A percentile compares a stretch with the other conserved stretches of the same genome.
Evolutionary conservation across 2,888 invertebrate species (phyloP).

Genomic region (Melipona beecheii): DNA sequence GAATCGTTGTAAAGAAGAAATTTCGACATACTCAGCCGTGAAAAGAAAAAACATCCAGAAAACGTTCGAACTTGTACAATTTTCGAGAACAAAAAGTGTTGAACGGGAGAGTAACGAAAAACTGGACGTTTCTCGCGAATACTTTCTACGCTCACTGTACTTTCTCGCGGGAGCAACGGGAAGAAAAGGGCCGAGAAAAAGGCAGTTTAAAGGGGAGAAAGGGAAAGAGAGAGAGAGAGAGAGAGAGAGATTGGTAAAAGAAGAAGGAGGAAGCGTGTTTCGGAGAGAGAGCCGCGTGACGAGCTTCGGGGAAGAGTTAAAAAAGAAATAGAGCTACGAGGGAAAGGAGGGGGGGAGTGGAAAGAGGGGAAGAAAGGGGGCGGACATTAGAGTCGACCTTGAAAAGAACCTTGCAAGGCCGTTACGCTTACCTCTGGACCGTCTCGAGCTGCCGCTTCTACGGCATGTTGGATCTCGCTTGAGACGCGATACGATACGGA

Average conservation of each 20-base stretch:
- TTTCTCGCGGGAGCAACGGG: conserved; percentile 47
- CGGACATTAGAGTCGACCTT: conserved; percentile 78
- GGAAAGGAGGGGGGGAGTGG: neutral
- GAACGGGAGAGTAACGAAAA: no score
- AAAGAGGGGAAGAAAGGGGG: conserved; percentile 56
- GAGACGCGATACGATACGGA: conserved; percentile 73
- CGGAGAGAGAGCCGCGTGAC: conserved; percentile 46
- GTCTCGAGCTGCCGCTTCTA: conserved; percentile 60
- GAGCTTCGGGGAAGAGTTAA: conserved; percentile 46
- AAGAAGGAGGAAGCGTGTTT: conserved; percentile 6
- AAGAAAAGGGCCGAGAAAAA: conserved; percentile 57
- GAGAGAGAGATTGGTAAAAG: conserved; percentile 20
- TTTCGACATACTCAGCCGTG: no score
- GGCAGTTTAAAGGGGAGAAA: conserved; percentile 45
- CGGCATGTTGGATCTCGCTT: conserved; percentile 64
- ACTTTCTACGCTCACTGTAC: conserved; percentile 2
- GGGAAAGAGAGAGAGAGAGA: conserved; percentile 31
- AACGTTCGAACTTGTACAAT: no score
- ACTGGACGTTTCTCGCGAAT: no score
- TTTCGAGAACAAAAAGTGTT: no score
- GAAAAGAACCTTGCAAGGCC: conserved; percentile 79
- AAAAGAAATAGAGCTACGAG: conserved; percentile 49
- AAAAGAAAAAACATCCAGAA: no score
- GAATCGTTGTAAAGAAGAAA: no score
- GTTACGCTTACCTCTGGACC: conserved; percentile 76